Evolutionary conservation across 2,797 vertebrate species (phyloP).

Genomic region (Pachyuromys duprasi): DNA sequence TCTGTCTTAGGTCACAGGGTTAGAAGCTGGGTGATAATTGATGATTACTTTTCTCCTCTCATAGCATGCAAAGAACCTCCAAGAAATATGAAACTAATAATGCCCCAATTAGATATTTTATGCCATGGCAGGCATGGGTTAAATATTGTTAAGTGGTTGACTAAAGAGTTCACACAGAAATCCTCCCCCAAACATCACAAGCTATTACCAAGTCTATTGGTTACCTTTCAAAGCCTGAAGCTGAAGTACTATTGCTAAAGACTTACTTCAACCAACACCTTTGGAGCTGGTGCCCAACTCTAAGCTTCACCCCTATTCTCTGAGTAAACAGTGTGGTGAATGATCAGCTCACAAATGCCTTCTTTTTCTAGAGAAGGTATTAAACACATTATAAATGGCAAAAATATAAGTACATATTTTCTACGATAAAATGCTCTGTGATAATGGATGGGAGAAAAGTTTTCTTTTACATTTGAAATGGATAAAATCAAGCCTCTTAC

Average conservation of each 20-base stretch:
- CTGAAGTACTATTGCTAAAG: neutral
- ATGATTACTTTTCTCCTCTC: neutral
- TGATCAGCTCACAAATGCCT: neutral
- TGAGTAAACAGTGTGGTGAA: neutral
- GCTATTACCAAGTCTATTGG: too few species aligned
- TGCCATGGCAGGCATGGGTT: neutral
- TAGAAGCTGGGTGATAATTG: neutral
- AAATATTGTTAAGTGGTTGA: neutral
- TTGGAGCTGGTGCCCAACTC: neutral
- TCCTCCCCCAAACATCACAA: neutral
- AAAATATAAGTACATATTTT: neutral
- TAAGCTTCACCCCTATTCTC: neutral
- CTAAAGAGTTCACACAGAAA: neutral
- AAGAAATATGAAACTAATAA: neutral
- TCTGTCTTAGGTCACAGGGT: neutral
- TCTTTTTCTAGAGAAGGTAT: neutral
- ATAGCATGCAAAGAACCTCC: neutral
- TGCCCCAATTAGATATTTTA: neutral
- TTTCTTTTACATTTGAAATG: neutral
- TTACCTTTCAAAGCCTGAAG: neutral
- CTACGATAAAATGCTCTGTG: neutral
- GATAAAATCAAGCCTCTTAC: neutral
- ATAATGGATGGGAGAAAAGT: neutral
- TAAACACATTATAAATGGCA: neutral
- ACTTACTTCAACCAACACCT: neutral